These are phyloP conservation scores for Sepiola atlantica DNA, from an alignment of 2,888 invertebrate species.

Conservation along the genomic window DNA sequence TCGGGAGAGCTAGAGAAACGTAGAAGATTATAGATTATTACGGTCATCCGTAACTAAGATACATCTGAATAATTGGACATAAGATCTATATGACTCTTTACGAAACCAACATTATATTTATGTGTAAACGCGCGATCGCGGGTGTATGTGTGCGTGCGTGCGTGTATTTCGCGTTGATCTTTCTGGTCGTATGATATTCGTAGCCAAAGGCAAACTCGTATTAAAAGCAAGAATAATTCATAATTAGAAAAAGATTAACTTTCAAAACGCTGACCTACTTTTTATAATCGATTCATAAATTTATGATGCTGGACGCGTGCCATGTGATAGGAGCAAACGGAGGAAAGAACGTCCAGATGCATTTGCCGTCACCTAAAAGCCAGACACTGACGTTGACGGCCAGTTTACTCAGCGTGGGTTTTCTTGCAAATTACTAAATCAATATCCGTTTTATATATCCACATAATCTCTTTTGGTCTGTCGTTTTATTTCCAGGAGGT, in stretches of 20 bases:
- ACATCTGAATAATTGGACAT: too few species aligned
- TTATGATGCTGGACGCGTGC: not conserved
- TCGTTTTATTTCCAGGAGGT: not conserved
- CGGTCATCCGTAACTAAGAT: too few species aligned
- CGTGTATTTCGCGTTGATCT: not conserved
- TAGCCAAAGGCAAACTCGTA: not conserved
- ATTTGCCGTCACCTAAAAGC: not conserved
- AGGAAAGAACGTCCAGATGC: not conserved
- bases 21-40: too few species aligned
- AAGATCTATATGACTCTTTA: not conserved
- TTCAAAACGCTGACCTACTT: not conserved
- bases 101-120: not conserved
- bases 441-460: not conserved
- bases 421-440: conserved; percentile 6
- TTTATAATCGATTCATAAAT: not conserved
- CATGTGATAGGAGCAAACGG: not conserved
- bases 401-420: not conserved
- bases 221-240: not conserved
- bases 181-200: not conserved
- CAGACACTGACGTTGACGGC: conserved; percentile 18
- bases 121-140: not conserved
- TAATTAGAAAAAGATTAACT: not conserved
- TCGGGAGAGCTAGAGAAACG: too few species aligned
- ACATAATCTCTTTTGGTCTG: not conserved
- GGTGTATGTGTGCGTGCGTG: too few species aligned